Evolutionary conservation across 1,140 invertebrate genomes (phyloP), one percentile per base, ranked within the genome.

Genomic region (Grapholita molesta): DNA sequence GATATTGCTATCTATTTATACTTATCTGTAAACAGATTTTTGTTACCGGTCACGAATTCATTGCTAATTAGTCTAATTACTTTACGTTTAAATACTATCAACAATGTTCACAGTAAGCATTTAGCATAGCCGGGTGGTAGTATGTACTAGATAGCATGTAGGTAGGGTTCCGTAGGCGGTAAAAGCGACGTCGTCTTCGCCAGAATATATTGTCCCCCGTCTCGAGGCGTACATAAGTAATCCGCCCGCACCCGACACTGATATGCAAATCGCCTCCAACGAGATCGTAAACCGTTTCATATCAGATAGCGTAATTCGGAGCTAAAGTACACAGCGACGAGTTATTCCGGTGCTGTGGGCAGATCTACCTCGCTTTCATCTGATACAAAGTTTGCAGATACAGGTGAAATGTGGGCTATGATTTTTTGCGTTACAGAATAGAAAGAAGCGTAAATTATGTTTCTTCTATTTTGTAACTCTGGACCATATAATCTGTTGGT

Each of bases 181-280:
- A 84, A 88, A 86, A 88, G 76, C 84, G 38, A 57, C 67, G 75
- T 72, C 78, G 80, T 82, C 84, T 85, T 71, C 69, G 72, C 69
- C 73, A 66, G 78, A 83, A 87, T 89, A 87, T 86, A 89, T 87
- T 85, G 85, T 89, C 74, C 70, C 76, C 71, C 69, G 74, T 61
- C 70, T 83, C 77, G 75, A 77, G 73, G 73, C 76, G 69, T 68
- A 75, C 76, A 72, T 72, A 72, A 75, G 55, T 61, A 61, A 61
- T 61, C 55, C 73, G 76, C 75, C 83, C 83, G 76, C 79, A 79
- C 78, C 81, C 76, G 74, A 66, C 77, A 73, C 82, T 83, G 85
- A 86, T 87, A 90, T 90, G 85, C 86, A 88, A 90, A 88, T 88
- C 78, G 76, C 70, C 86, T 73, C 78, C 73, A 77, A 68, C 74